Evolutionary conservation across 2,797 vertebrate genomes (phyloP).

Genomic region (Helostoma temminkii): DNA sequence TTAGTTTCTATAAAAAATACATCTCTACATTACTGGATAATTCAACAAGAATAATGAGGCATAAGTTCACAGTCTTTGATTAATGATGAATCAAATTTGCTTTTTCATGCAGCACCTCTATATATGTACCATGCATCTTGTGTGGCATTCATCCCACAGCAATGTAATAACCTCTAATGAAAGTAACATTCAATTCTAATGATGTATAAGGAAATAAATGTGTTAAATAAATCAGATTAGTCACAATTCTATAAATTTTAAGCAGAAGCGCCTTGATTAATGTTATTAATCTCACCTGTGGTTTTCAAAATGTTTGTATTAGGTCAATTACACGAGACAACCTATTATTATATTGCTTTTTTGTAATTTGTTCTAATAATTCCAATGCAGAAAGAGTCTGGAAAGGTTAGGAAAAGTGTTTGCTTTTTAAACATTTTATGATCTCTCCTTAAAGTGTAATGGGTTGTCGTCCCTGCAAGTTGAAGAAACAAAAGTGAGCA

Average conservation of each 20-base stretch:
- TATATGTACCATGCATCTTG: slow-evolving; percentile 7
- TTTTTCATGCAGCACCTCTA: slow-evolving; percentile 10
- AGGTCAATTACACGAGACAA: neutral
- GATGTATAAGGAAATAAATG: slow-evolving; percentile 37
- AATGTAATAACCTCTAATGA: slow-evolving; percentile 35
- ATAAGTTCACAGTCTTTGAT: slow-evolving; percentile 17
- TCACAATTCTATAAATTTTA: slow-evolving; percentile 25
- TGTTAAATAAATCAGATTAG: slow-evolving; percentile 41
- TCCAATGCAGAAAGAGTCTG: slow-evolving; percentile 4
- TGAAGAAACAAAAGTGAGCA: neutral
- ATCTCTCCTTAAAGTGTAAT: slow-evolving; percentile 26
- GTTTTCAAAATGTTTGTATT: slow-evolving; percentile 30
- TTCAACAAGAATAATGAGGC: slow-evolving; percentile 23
- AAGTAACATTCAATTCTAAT: slow-evolving; percentile 35
- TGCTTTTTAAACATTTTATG: slow-evolving; percentile 26
- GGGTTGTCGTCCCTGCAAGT: slow-evolving; percentile 12
- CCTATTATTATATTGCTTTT: neutral
- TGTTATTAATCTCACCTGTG: slow-evolving; percentile 26
- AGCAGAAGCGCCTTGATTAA: slow-evolving; percentile 34
- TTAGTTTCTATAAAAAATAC: slow-evolving; percentile 18
- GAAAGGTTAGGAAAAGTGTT: slow-evolving; percentile 31
- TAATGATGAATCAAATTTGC: slow-evolving; percentile 16
- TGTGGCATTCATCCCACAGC: slow-evolving; percentile 35
- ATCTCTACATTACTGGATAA: slow-evolving; percentile 24
- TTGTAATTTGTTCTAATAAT: slow-evolving; percentile 14